These are phyloP conservation scores for Pipistrellus kuhlii DNA, from an alignment of 2,797 vertebrate genomes.

Conservation along the genomic window DNA sequence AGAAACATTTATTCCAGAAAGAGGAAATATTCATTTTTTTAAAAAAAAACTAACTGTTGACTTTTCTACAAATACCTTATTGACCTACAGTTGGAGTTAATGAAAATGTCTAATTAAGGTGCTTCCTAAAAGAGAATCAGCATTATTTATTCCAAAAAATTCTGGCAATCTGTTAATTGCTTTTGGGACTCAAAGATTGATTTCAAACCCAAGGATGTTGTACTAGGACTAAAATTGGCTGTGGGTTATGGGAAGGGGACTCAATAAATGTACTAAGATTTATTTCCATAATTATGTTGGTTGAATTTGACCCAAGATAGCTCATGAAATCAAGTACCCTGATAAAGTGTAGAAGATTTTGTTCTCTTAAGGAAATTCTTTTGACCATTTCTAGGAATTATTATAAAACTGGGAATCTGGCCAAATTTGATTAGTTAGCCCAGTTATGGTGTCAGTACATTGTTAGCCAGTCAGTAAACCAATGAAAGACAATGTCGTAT, in stretches of 20 bases:
- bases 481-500: neutral
- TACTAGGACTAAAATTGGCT: constrained; percentile 2
- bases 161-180: constrained; percentile 55
- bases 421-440: constrained; percentile 37
- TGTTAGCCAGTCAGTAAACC: neutral
- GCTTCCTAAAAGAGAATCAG: constrained; percentile 17
- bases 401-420: neutral
- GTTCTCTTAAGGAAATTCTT: neutral
- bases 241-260: neutral
- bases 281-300: constrained; percentile 50
- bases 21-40: constrained; percentile 41
- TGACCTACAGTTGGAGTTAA: constrained; percentile 57
- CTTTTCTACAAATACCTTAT: constrained; percentile 27
- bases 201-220: neutral
- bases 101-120: constrained; percentile 50
- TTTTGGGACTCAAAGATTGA: constrained; percentile 34
- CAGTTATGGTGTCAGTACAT: neutral
- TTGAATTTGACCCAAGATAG: constrained; percentile 32
- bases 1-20: constrained; percentile 4
- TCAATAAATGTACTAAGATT: constrained; percentile 33
- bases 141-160: constrained; percentile 16
- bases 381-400: constrained; percentile 38
- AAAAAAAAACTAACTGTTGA: neutral
- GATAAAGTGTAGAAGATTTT: neutral
- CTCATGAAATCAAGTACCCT: neutral